Conservation (phyloP, 2,113 vertebrate species). For the Dicrurus megarhynchus region DNA sequence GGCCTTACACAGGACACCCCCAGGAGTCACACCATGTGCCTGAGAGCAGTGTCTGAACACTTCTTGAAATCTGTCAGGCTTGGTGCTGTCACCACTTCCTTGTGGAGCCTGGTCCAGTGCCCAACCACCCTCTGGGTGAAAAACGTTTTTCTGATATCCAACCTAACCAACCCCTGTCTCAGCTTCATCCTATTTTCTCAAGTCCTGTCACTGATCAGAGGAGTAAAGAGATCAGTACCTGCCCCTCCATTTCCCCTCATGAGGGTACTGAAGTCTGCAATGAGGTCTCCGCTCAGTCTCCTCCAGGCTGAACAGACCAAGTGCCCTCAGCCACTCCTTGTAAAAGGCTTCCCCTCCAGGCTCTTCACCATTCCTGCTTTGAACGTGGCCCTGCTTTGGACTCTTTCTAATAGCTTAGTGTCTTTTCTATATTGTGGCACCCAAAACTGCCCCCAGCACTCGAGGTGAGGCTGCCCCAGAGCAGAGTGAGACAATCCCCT, state of each 20-base stretch:
- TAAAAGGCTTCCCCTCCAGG: not conserved
- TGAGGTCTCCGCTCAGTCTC: not conserved
- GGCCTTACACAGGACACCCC: not conserved
- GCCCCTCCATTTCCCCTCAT: not conserved
- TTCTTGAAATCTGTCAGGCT: not conserved
- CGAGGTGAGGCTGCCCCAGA: fast-evolving
- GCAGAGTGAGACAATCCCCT: fast-evolving
- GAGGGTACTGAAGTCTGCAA: not conserved
- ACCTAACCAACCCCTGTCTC: not conserved
- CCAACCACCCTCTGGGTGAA: not conserved
- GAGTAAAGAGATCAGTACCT: not conserved
- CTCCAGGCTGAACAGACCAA: not conserved
- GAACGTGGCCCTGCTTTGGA: fast-evolving
- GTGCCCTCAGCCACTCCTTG: fast-evolving
- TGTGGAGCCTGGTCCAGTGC: not conserved
- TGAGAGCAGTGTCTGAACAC: not conserved
- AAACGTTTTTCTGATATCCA: not conserved
- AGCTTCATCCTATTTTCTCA: not conserved
- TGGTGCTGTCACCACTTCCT: not conserved
- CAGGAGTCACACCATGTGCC: not conserved
- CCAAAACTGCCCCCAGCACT: not conserved
- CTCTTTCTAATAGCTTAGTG: not conserved
- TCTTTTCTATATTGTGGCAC: too few species aligned
- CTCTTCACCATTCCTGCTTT: not conserved
- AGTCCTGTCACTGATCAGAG: not conserved